A percentile compares a stretch with the other conserved stretches of the same genome.
These are phyloP conservation scores for Drosophila conformis DNA, from an alignment of 2,888 invertebrate species.

Conservation along the genomic window DNA sequence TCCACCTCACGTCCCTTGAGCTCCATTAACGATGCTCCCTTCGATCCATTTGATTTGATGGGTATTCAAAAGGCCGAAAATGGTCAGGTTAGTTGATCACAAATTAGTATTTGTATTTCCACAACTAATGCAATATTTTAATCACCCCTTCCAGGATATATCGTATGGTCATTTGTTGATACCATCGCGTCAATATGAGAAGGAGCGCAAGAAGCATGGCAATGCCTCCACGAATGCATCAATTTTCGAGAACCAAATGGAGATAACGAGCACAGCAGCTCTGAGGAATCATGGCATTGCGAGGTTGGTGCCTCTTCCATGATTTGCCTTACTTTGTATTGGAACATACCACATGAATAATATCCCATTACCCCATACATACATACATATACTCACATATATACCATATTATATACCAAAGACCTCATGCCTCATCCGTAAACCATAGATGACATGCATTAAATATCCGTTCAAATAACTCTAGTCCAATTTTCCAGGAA, in stretches of 20 bases:
- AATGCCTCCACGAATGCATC: constrained; percentile 68
- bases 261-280: constrained; percentile 84
- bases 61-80: constrained; percentile 92
- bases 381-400: not conserved
- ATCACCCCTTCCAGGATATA: constrained; percentile 87
- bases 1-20: constrained; percentile 94
- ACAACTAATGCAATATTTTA: not conserved
- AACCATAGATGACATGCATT: constrained; percentile 14
- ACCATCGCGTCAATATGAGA: constrained; percentile 88
- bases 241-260: constrained; percentile 83
- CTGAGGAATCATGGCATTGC: constrained; percentile 87
- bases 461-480: constrained; percentile 17
- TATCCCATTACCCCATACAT: constrained; percentile 29
- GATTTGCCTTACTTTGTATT: constrained; percentile 7
- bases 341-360: constrained; percentile 19
- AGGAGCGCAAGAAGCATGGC: constrained; percentile 85
- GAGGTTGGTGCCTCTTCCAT: constrained; percentile 84
- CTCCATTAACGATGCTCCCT: constrained; percentile 91
- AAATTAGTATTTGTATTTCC: not conserved
- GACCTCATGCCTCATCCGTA: constrained; percentile 20
- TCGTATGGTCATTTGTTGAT: constrained; percentile 94
- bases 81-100: constrained; percentile 89
- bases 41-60: constrained; percentile 94
- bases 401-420: constrained; percentile 3
- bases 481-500: not conserved